Conservation (phyloP, 2,113 vertebrate species). For the Pseudorectes ferrugineus region DNA sequence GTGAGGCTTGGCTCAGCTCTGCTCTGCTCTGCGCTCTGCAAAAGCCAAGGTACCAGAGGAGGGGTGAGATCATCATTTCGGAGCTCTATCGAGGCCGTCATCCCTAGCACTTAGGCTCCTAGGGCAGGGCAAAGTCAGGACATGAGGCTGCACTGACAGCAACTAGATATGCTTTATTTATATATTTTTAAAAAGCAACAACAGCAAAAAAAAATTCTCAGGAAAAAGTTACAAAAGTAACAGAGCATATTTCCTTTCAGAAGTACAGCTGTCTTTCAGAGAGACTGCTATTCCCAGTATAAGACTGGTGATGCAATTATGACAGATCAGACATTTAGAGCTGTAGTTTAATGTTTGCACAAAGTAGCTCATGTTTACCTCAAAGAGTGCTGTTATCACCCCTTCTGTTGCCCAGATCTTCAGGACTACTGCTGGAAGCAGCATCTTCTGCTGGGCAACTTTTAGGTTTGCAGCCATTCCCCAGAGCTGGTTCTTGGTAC, state of each 20-base stretch:
- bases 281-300: not conserved
- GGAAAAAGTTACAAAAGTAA: not conserved
- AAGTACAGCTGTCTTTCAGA: not conserved
- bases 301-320: not conserved
- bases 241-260: not conserved
- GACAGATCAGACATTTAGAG: not conserved
- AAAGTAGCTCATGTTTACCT: not conserved
- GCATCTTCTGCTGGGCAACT: not conserved
- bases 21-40: fast-evolving
- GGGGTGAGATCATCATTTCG: not conserved
- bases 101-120: not conserved
- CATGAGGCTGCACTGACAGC: not conserved
- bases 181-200: not conserved
- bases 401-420: not conserved
- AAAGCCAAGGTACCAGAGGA: not conserved
- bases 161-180: not conserved
- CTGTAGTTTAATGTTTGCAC: not conserved
- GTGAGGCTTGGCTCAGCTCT: not conserved
- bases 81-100: not conserved
- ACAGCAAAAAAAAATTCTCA: not conserved
- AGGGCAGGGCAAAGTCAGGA: not conserved
- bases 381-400: not conserved
- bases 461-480: not conserved
- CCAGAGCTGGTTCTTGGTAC: not conserved
- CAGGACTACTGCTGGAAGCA: not conserved